A percentile compares a stretch with the other conserved stretches of the same genome.
These are phyloP conservation scores for Apamea crenata DNA, from an alignment of 2,888 invertebrate genomes.

Conservation along the genomic window DNA sequence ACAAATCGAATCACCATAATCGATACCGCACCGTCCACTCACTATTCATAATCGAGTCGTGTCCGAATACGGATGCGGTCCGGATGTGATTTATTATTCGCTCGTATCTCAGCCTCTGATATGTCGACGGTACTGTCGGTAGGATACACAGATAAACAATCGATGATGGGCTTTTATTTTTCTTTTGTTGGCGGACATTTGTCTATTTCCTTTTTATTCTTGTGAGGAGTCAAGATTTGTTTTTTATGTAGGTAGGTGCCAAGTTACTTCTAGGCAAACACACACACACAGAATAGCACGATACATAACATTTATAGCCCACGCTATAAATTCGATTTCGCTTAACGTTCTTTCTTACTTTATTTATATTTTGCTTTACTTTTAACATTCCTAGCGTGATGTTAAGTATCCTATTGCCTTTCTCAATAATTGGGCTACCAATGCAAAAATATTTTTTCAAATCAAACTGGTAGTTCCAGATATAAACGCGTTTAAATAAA, in stretches of 20 bases:
- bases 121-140: slow-evolving; percentile 28
- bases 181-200: slow-evolving; percentile 24
- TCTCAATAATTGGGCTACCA: no score
- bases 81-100: slow-evolving; percentile 64
- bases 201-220: slow-evolving; percentile 12
- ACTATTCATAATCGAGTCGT: slow-evolving; percentile 50
- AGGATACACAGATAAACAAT: slow-evolving; percentile 28
- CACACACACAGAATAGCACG: no score
- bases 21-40: slow-evolving; percentile 33
- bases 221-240: slow-evolving; percentile 2
- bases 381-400: no score
- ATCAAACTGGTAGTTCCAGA: no score
- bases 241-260: neutral
- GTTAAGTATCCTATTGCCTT: no score
- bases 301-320: no score
- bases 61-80: slow-evolving; percentile 49
- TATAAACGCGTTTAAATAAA: no score
- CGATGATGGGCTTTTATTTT: slow-evolving; percentile 32
- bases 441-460: no score
- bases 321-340: no score
- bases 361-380: no score
- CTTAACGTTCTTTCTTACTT: no score
- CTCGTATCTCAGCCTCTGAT: slow-evolving; percentile 44
- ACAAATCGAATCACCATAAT: slow-evolving; percentile 35
- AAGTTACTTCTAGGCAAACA: neutral